These are phyloP conservation scores for Calidris pugnax DNA, from an alignment of 2,113 vertebrate genomes.

Conservation along the genomic window DNA sequence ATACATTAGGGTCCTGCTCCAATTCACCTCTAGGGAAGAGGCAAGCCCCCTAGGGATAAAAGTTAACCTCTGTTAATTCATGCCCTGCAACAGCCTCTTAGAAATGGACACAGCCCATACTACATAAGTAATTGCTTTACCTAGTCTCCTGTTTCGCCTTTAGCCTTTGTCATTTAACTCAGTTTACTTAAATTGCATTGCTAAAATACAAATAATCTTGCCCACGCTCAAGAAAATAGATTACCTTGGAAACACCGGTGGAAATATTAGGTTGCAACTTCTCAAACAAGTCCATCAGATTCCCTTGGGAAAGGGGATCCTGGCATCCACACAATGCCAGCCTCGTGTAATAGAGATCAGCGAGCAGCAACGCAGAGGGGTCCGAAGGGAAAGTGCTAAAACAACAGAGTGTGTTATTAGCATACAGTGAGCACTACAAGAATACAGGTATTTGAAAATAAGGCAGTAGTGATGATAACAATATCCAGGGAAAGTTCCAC, in stretches of 20 bases:
- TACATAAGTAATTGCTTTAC: not conserved
- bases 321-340: conserved; percentile 86
- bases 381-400: conserved; percentile 85
- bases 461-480: not conserved
- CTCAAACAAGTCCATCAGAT: conserved; percentile 82
- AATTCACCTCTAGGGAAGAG: not conserved
- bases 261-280: conserved; percentile 89
- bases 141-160: not conserved
- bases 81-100: not conserved
- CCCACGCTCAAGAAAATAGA: not conserved
- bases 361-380: conserved; percentile 85
- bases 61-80: not conserved
- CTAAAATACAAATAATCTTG: not conserved
- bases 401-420: not conserved
- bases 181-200: not conserved
- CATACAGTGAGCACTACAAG: not conserved
- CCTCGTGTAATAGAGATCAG: conserved; percentile 91
- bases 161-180: not conserved
- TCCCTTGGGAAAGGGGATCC: conserved; percentile 81
- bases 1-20: not conserved
- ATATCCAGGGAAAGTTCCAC: not conserved
- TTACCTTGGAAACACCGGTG: conserved; percentile 87
- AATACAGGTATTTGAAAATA: not conserved
- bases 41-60: not conserved
- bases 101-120: not conserved